Percentiles rank a stretch among this genome's conserved stretches.
Evolutionary conservation across 2,113 vertebrate genomes (phyloP).

Genomic region (Bambusicola thoracicus): DNA sequence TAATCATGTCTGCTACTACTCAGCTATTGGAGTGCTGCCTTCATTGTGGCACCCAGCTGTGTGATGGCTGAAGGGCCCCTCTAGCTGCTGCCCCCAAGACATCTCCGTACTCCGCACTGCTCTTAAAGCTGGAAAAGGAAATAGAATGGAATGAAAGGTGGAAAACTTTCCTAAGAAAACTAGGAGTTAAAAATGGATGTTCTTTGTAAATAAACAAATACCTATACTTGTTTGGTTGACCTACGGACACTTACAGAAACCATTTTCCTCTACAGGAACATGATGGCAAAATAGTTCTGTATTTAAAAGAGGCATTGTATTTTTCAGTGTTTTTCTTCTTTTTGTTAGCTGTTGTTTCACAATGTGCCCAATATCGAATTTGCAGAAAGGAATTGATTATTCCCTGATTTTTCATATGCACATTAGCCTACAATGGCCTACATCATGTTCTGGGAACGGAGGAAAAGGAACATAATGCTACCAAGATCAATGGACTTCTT

Average conservation of each 20-base stretch:
- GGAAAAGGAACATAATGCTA: neutral
- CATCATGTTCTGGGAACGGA: neutral
- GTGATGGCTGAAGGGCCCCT: neutral
- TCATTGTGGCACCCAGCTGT: neutral
- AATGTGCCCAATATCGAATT: neutral
- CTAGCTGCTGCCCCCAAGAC: neutral
- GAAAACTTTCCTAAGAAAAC: neutral
- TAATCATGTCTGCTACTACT: neutral
- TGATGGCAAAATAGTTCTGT: neutral
- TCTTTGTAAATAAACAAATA: neutral
- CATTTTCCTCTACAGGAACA: neutral
- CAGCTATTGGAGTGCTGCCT: neutral
- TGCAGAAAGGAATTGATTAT: neutral
- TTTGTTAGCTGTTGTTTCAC: neutral
- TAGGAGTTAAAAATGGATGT: neutral
- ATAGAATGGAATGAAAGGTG: neutral
- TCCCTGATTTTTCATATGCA: neutral
- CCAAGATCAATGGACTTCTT: neutral
- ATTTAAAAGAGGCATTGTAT: neutral
- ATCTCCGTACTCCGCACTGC: neutral
- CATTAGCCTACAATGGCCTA: neutral
- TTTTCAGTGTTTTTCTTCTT: neutral
- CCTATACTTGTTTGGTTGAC: neutral
- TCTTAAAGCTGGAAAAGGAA: neutral
- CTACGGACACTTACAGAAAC: neutral